Percentiles rank a stretch among this genome's conserved stretches.
Conservation (phyloP, 2,797 vertebrate genomes). For the Garrulus glandarius region DNA sequence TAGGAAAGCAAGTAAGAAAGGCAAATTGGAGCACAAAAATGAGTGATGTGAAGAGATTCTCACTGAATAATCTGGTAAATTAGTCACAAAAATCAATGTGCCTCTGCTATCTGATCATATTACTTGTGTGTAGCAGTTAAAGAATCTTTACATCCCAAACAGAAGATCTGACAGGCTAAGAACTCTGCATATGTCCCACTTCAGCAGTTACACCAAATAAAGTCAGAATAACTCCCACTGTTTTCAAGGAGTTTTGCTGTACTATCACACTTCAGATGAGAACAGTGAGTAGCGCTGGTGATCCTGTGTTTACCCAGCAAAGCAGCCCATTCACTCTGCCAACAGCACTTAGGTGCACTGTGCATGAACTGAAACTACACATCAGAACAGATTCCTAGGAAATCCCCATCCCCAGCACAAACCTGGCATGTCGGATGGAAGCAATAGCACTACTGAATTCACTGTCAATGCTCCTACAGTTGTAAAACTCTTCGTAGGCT, state of each 20-base stretch:
- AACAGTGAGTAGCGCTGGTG: not conserved
- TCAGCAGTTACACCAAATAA: not conserved
- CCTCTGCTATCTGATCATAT: not conserved
- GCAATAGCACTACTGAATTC: constrained; percentile 96
- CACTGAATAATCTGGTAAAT: not conserved
- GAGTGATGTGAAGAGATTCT: not conserved
- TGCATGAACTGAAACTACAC: fast-evolving
- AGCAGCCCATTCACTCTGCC: not conserved
- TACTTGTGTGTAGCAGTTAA: not conserved
- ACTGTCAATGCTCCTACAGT: constrained; percentile 97
- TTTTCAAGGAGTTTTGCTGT: not conserved
- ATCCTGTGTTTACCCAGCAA: not conserved
- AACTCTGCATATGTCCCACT: not conserved
- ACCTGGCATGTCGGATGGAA: constrained; percentile 97
- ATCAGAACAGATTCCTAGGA: not conserved
- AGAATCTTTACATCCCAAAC: not conserved
- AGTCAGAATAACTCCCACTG: not conserved
- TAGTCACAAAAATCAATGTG: not conserved
- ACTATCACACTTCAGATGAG: not conserved
- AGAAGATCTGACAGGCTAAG: not conserved
- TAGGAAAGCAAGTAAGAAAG: not conserved
- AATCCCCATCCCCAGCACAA: not conserved
- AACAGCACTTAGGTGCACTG: not conserved
- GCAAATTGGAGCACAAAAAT: not conserved
- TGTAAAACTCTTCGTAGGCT: constrained; percentile 97